Conservation (phyloP, 2,888 invertebrate genomes). For the Hydroisotoma schaefferi region DNA sequence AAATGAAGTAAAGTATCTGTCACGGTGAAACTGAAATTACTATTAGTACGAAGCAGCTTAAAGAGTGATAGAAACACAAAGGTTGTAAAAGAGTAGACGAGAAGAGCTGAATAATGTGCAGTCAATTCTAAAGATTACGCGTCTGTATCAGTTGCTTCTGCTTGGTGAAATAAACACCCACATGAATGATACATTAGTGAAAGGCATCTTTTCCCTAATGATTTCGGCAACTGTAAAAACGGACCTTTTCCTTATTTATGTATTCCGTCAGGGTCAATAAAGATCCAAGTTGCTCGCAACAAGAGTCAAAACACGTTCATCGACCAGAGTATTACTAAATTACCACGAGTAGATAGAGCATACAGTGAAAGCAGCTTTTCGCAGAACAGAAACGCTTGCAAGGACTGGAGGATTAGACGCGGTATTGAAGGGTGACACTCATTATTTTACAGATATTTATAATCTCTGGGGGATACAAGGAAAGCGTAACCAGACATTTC, state of each 20-base stretch:
- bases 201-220: background rate
- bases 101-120: background rate
- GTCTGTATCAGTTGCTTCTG: background rate
- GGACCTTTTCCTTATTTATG: background rate
- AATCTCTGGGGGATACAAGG: conserved; percentile 1
- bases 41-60: background rate
- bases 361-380: too few species aligned
- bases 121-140: background rate
- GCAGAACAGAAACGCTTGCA: too few species aligned
- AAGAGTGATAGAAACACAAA: background rate
- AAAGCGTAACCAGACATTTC: too few species aligned
- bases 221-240: background rate
- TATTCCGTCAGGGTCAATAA: conserved; percentile 1
- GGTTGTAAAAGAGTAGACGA: background rate
- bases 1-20: too few species aligned
- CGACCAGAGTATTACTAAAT: background rate
- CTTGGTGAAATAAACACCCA: background rate
- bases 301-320: background rate
- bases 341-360: too few species aligned
- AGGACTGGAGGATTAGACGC: background rate
- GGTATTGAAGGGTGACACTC: conserved; percentile 5
- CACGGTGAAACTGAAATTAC: too few species aligned
- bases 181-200: background rate
- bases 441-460: conserved; percentile 6
- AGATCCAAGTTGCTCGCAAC: background rate